Percentiles rank a stretch among this genome's conserved stretches.
Conservation (phyloP, 2,888 invertebrate species). For the Aphodius sticticus region DNA sequence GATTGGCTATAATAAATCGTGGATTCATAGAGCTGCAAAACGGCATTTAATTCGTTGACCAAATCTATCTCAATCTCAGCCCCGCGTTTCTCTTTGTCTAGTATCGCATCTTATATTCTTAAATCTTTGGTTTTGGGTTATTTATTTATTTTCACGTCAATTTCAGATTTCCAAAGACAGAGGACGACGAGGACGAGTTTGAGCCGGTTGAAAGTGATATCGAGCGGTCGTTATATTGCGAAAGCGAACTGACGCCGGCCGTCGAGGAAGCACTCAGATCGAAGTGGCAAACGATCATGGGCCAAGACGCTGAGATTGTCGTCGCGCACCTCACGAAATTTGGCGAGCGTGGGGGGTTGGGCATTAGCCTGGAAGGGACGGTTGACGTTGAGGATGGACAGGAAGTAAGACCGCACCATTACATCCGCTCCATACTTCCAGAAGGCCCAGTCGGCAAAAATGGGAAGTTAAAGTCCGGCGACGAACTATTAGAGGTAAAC, state of each 20-base stretch:
- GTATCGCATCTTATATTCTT: constrained; percentile 26
- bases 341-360: constrained; percentile 91
- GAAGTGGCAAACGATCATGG: constrained; percentile 86
- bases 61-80: too few species aligned
- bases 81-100: constrained; percentile 4
- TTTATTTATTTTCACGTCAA: constrained; percentile 50
- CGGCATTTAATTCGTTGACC: too few species aligned
- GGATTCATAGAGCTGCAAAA: background rate
- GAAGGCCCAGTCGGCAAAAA: constrained; percentile 98
- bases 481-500: constrained; percentile 95
- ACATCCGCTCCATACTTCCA: constrained; percentile 95
- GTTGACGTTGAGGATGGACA: constrained; percentile 97
- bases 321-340: constrained; percentile 86
- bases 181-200: constrained; percentile 51
- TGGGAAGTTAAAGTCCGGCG: constrained; percentile 88
- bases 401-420: constrained; percentile 98
- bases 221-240: constrained; percentile 50
- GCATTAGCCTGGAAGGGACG: constrained; percentile 97
- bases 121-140: constrained; percentile 31
- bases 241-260: constrained; percentile 66
- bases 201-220: constrained; percentile 54
- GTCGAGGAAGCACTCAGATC: constrained; percentile 81
- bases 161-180: constrained; percentile 60
- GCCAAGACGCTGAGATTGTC: constrained; percentile 77
- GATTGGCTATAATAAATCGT: background rate